Percentiles rank a stretch among this genome's conserved stretches.
Conservation (phyloP, 2,113 vertebrate species). For the Anoura caudifer region DNA sequence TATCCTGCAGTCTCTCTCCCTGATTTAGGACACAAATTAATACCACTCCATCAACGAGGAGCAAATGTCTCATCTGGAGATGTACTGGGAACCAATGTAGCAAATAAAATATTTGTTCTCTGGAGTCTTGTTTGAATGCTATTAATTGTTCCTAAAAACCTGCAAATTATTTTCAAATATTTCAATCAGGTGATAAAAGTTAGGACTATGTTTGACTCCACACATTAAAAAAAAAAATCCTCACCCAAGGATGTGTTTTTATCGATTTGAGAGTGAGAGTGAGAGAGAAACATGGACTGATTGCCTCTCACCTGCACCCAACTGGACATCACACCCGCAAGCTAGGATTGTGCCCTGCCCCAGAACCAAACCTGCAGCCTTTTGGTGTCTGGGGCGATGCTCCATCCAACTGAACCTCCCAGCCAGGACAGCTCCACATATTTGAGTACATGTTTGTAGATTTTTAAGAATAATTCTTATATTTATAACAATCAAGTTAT, state of each 20-base stretch:
- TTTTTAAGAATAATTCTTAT: background rate
- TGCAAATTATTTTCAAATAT: background rate
- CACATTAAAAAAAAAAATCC: no score
- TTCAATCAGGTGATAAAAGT: constrained; percentile 1
- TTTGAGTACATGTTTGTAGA: background rate
- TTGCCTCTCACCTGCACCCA: no score
- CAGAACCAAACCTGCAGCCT: no score
- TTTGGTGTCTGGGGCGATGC: no score
- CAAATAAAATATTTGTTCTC: background rate
- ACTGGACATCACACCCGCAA: no score
- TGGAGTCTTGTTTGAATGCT: background rate
- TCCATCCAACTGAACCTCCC: no score
- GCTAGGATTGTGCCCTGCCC: no score
- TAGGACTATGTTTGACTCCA: background rate
- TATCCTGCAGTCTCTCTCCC: background rate
- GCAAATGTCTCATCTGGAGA: background rate
- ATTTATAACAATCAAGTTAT: background rate
- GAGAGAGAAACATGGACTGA: no score
- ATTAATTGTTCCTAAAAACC: background rate
- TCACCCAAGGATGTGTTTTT: no score
- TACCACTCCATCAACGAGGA: background rate
- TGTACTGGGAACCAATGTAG: background rate
- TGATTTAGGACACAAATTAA: background rate
- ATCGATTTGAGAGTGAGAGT: no score
- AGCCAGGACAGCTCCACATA: background rate